Conservation (phyloP, 2,888 invertebrate genomes). For the Gortyna flavago region DNA sequence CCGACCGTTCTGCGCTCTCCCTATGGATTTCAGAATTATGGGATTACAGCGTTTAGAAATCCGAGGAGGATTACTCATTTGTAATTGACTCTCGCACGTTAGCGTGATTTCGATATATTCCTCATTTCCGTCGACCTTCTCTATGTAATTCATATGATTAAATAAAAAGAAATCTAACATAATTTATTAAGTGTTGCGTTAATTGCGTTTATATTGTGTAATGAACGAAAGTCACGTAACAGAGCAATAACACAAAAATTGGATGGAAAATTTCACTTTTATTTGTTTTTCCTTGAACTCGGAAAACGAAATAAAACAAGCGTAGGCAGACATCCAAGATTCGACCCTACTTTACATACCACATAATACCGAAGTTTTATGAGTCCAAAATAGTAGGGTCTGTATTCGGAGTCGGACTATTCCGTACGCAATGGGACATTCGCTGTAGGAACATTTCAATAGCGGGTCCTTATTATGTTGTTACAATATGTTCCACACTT, state of each 20-base stretch:
- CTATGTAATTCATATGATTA: slow-evolving; percentile 39
- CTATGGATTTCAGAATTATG: slow-evolving; percentile 73
- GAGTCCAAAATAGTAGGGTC: slow-evolving; percentile 49
- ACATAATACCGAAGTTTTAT: slow-evolving; percentile 65
- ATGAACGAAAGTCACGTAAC: slow-evolving; percentile 48
- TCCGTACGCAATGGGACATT: slow-evolving; percentile 53
- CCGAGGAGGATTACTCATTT: slow-evolving; percentile 37
- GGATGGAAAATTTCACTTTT: slow-evolving; percentile 25
- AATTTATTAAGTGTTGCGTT: slow-evolving; percentile 27
- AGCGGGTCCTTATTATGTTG: slow-evolving; percentile 48
- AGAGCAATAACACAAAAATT: slow-evolving; percentile 21
- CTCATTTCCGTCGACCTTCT: slow-evolving; percentile 49
- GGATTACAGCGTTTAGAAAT: slow-evolving; percentile 62
- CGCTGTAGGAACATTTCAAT: slow-evolving; percentile 61
- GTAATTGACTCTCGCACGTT: slow-evolving; percentile 46
- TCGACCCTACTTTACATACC: slow-evolving; percentile 67
- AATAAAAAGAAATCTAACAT: slow-evolving; percentile 34
- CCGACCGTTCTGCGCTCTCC: slow-evolving; percentile 77
- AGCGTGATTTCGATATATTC: slow-evolving; percentile 55
- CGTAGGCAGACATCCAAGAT: slow-evolving; percentile 50
- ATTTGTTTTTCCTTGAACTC: slow-evolving; percentile 45
- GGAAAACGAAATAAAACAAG: slow-evolving; percentile 64
- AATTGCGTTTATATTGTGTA: slow-evolving; percentile 23
- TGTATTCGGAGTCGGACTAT: slow-evolving; percentile 30
- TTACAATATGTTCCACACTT: slow-evolving; percentile 46